Conservation (phyloP, 2,113 vertebrate species). For the Lophura nycthemera region DNA sequence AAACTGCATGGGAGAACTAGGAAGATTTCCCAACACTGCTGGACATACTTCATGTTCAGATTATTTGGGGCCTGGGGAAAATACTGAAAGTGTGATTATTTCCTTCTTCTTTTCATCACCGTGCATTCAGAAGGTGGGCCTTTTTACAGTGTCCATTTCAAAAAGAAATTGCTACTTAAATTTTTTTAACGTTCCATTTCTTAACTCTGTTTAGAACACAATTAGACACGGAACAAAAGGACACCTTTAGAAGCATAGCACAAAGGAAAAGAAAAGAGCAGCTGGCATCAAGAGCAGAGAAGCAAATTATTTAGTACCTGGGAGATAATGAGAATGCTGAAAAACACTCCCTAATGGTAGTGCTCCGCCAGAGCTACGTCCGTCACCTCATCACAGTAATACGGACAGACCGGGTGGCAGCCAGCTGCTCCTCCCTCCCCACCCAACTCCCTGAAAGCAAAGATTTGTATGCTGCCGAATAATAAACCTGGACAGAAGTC, state of each 20-base stretch:
- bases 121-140: not conserved
- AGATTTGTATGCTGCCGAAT: conserved; percentile 50
- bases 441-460: conserved; percentile 45
- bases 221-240: not conserved
- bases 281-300: conserved; percentile 33
- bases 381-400: conserved; percentile 36
- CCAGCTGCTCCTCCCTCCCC: conserved; percentile 55
- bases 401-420: conserved; percentile 48
- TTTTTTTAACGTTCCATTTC: not conserved
- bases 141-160: not conserved
- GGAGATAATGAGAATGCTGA: conserved; percentile 48
- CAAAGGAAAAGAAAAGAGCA: conserved; percentile 59
- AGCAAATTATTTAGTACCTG: conserved; percentile 64
- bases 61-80: not conserved
- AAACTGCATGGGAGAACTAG: not conserved
- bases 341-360: conserved; percentile 36
- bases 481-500: conserved; percentile 69
- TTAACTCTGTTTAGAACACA: conserved; percentile 18
- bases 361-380: not conserved
- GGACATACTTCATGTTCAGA: not conserved
- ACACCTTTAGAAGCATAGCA: conserved; percentile 23
- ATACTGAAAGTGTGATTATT: not conserved
- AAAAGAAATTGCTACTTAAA: not conserved
- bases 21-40: conserved; percentile 27
- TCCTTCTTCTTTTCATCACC: not conserved